These are phyloP conservation scores for Spodoptera picta DNA, from an alignment of 2,888 invertebrate species.

Conservation along the genomic window DNA sequence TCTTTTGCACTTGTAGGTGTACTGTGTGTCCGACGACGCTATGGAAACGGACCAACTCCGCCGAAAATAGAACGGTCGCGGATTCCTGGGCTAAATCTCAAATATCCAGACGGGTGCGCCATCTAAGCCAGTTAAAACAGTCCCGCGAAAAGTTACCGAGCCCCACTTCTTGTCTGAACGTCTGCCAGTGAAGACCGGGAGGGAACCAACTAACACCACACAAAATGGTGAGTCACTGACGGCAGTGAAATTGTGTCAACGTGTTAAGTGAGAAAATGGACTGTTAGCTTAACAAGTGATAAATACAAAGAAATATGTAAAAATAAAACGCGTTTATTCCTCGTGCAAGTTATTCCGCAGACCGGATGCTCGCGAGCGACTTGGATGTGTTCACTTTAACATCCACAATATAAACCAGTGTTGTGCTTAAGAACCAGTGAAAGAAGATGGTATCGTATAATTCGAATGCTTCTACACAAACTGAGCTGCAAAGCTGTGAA, in stretches of 20 bases:
- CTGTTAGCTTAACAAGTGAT: conserved; percentile 77
- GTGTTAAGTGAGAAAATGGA: conserved; percentile 83
- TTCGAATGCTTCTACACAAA: conserved; percentile 62
- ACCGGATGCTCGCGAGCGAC: conserved; percentile 79
- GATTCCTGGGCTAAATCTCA: conserved; percentile 90
- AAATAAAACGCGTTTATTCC: conserved; percentile 62
- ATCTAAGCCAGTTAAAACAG: conserved; percentile 93
- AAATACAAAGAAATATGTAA: conserved; percentile 56
- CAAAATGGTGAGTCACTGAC: conserved; percentile 91
- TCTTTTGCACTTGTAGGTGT: conserved; percentile 69
- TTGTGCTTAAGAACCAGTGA: conserved; percentile 76
- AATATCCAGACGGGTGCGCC: conserved; percentile 91
- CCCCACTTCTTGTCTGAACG: conserved; percentile 94
- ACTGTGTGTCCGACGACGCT: conserved; percentile 68
- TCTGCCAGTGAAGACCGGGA: conserved; percentile 92
- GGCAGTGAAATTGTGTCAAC: conserved; percentile 84
- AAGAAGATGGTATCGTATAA: conserved; percentile 74
- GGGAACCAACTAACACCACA: conserved; percentile 90
- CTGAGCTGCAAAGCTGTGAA: conserved; percentile 69
- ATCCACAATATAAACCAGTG: conserved; percentile 70
- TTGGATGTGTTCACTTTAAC: conserved; percentile 59
- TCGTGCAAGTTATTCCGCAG: conserved; percentile 78
- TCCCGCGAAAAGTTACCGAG: conserved; percentile 90
- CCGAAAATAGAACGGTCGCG: conserved; percentile 87
- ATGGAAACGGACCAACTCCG: conserved; percentile 76